Conservation (phyloP, 2,113 vertebrate species). For the Cygnus atratus region DNA sequence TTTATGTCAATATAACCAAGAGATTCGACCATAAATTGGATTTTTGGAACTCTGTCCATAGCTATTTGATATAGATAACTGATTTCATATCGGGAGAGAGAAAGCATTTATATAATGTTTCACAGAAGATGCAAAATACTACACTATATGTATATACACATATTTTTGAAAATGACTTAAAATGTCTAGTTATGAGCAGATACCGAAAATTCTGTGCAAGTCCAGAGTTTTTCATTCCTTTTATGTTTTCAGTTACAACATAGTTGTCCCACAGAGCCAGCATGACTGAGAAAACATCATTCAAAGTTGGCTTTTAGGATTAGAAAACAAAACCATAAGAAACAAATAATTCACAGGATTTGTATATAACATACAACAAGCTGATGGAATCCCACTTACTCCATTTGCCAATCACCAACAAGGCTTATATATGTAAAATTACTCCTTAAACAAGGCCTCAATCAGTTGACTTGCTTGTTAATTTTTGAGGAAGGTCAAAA, state of each 20-base stretch:
- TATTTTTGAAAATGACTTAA: background rate
- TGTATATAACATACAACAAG: accelerated
- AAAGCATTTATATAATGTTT: background rate
- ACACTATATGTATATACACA: background rate
- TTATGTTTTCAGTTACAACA: background rate
- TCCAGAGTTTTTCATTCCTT: background rate
- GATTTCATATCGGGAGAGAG: background rate
- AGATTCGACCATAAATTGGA: background rate
- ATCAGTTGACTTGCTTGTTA: background rate
- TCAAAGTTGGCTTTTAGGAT: background rate
- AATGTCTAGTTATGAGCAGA: background rate
- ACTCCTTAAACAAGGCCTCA: background rate
- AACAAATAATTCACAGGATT: background rate
- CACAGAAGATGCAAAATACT: background rate
- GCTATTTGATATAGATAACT: background rate
- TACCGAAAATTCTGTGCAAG: background rate
- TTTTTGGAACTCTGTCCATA: background rate
- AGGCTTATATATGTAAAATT: background rate
- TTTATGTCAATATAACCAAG: background rate
- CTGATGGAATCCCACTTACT: background rate
- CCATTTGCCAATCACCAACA: background rate
- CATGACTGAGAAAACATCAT: background rate
- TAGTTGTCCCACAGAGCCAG: background rate
- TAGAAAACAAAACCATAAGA: background rate
- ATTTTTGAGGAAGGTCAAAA: background rate